Evolutionary conservation across 2,797 vertebrate genomes (phyloP), one percentile per base, ranked within the genome.

Genomic region (Protonibea diacanthus): DNA sequence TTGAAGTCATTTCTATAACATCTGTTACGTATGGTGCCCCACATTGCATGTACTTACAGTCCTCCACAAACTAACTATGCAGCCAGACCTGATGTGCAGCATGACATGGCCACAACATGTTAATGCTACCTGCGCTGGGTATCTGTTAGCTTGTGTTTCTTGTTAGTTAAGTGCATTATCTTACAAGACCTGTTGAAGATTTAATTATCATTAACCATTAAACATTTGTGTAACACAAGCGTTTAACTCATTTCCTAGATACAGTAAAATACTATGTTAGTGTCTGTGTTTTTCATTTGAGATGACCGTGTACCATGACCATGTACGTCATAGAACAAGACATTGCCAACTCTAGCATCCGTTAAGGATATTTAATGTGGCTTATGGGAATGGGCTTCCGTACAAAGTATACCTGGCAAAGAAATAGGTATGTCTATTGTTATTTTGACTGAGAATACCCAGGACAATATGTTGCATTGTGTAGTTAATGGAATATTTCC

Each of bases 391-490:
- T 14, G 47, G 15, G 14, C 71, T 58, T 79, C 59, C 49, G 29
- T 67, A 56, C 71, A 45, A 13, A 18, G 33, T 62, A 38, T 78
- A 65, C 72, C 40, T 40, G 18, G 68, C 1, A 73, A 21, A 72
- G 6, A 87, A 86, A 77, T 57, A 83, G 59, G 45, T 60, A 59
- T 70, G 55, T 15, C 70, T 21, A 88, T 91, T 89, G 83, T 90
- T 91, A 65, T 51, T 78, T 47, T 59, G 76, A 58, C 61, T 64
- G 25, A 10, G 68, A 27, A 25, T 57, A 61, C 65, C 67, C 60
- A 29, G 61, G 60, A 74, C 52, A 48, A 53, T 61, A 61, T 53
- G 68, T 29, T 71, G 52, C 65, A 88, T 91, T 87, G 89, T 90
- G 78, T 81, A 40, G 66, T 66, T 60, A 23, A 68, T 55, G 61